These are phyloP conservation scores for Papilio xuthus DNA, from an alignment of 1,140 invertebrate species.

Conservation along the genomic window DNA sequence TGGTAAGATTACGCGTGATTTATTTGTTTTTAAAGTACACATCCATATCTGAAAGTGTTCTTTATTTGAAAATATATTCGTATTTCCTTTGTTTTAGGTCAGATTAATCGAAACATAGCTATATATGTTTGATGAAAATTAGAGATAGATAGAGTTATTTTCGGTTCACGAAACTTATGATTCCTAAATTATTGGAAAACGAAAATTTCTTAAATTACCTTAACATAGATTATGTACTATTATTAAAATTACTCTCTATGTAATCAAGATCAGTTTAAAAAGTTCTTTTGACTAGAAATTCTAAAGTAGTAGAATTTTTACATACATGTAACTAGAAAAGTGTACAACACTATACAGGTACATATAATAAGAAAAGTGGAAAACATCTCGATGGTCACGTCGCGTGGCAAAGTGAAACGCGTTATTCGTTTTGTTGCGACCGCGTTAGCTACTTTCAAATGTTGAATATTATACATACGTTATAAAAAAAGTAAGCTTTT, in stretches of 20 bases:
- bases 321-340: not conserved
- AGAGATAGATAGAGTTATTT: no score
- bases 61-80: not conserved
- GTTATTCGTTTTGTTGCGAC: conserved; percentile 8
- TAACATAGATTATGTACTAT: no score
- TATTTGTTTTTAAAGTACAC: not conserved
- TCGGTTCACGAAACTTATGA: no score
- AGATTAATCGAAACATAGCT: no score
- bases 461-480: not conserved
- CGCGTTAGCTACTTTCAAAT: not conserved
- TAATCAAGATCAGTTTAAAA: no score
- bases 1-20: no score
- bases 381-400: conserved; percentile 6
- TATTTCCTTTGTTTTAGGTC: not conserved
- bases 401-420: conserved; percentile 4
- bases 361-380: conserved; percentile 13
- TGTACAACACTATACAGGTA: not conserved
- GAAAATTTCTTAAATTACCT: no score
- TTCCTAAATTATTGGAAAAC: no score
- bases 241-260: no score
- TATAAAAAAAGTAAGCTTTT: not conserved
- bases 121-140: no score
- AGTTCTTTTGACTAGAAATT: no score
- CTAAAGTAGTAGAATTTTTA: not conserved
- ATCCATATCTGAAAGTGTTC: no score